Evolutionary conservation across 2,797 vertebrate genomes (phyloP), one percentile per base, ranked within the genome.

Genomic region (Alectoris magna): DNA sequence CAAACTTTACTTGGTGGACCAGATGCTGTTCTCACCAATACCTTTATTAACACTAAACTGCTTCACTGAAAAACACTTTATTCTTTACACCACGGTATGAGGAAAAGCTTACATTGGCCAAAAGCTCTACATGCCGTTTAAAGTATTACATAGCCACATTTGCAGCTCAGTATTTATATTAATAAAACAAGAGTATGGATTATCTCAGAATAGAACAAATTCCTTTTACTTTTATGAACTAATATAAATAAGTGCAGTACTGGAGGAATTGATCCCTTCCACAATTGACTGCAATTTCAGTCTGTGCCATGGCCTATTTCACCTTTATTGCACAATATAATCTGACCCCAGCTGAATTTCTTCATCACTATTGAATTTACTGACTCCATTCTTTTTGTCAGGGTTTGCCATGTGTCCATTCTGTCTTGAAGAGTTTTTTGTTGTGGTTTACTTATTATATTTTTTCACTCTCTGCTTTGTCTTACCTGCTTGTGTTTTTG

Each of bases 191-290:
- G 76, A 77, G 56, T 87, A 85, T 74, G 91, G 97, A 96, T 97
- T 97, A 97, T 96, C 91, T 83, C 74, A 83, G 86, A 94, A 90
- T 60, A 90, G 89, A 94, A 91, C 94, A 94, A 92, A 97, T 97
- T 95, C 95, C 96, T 97, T 97, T 98, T 97, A 95, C 73, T 97
- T 97, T 97, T 97, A 97, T 96, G 96, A 97, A 97, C 88, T 96
- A 96, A 97, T 98, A 97, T 95, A 79, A 84, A 44, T 97, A 97
- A 98, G 96, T 97, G 95, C 96, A 96, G 82, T 22, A 69, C 48
- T 91, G 64, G 43, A 96, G 41, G 74, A 97, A 95, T 91, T 95
- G 92, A 83, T 96, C 95, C 48, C 83, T 87, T 94, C n/a, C 51
- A 72, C 84, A 94, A 85, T 78, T 92, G 95, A 94, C 81, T 94